Evolutionary conservation across 2,888 invertebrate genomes (phyloP), one percentile per base, ranked within the genome.

Genomic region (Nysson spinosus): DNA sequence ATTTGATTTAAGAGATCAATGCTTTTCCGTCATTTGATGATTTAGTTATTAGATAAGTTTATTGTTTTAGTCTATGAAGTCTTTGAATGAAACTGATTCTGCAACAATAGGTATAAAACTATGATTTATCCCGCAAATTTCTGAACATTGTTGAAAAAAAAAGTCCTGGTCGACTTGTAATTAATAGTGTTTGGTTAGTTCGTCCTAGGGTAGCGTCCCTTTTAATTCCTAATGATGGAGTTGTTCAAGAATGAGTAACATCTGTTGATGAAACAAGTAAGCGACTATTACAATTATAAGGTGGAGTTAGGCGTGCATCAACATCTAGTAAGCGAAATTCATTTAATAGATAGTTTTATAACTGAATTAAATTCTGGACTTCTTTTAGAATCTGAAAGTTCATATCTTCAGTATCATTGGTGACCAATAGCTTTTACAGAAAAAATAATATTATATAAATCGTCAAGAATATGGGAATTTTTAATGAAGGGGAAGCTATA

Each of bases 71-170:
- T 88, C n/a, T n/a, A n/a, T n/a, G n/a, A n/a, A n/a, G n/a, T n/a
- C n/a, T n/a, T n/a, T n/a, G n/a, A n/a, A n/a, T n/a, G n/a, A n/a
- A n/a, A n/a, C n/a, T 80, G 89, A 89, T 91, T 92, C 91, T 79
- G 92, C 86, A 60, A 90, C 89, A 90, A 94, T 93, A 24, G 93
- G 94, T 88, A 94, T 94, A 90, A 94, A 94, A 60, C 93, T 93
- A 86, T 94, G 93, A 85, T 94, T 94, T 50, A 91, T 90, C 0
- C 94, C 94, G 88, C 94, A 94, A 89, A 94, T 94, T 91, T 94
- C 93, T 76, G 93, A 94, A 85, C 94, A 94, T 91, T 94, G 93
- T 0, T 93, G 93, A 87, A 88, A 94, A 87, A n/a, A 90, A 92
- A 83, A 93, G 78, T 35, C 93, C 93, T 0, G 92, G 89, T 1